A percentile compares a stretch with the other conserved stretches of the same genome.
Evolutionary conservation across 2,797 vertebrate genomes (phyloP).

Genomic region (Thripadectes ignobilis): DNA sequence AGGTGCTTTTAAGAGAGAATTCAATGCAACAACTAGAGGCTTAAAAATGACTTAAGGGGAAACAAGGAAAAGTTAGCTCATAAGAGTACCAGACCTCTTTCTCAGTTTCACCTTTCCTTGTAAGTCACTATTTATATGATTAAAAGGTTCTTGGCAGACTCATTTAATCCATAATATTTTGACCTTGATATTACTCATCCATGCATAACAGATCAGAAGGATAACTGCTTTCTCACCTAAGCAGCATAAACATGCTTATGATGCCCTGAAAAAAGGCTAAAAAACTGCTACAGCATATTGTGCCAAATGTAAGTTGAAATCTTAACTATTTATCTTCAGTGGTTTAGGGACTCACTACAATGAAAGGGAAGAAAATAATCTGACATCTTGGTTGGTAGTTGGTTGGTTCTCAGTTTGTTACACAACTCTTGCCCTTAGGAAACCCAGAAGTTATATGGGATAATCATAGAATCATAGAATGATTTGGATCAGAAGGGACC

Average conservation of each 20-base stretch:
- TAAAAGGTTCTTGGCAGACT: not conserved
- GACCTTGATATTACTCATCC: constrained; percentile 7
- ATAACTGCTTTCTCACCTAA: not conserved
- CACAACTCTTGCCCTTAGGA: not conserved
- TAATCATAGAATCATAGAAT: no score
- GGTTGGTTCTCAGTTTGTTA: not conserved
- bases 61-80: not conserved
- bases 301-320: not conserved
- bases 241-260: not conserved
- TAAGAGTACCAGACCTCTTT: not conserved
- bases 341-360: not conserved
- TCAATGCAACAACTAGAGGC: not conserved
- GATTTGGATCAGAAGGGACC: not conserved
- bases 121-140: not conserved
- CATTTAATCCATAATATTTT: constrained; percentile 9
- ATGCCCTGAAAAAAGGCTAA: not conserved
- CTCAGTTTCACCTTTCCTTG: not conserved
- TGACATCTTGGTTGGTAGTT: not conserved
- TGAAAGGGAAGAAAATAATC: not conserved
- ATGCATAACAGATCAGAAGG: not conserved
- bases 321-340: not conserved
- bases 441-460: not conserved
- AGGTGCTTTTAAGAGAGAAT: not conserved
- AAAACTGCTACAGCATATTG: not conserved
- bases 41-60: not conserved